These are phyloP conservation scores for Colletes gigas DNA, from an alignment of 1,140 invertebrate species.

Conservation along the genomic window DNA sequence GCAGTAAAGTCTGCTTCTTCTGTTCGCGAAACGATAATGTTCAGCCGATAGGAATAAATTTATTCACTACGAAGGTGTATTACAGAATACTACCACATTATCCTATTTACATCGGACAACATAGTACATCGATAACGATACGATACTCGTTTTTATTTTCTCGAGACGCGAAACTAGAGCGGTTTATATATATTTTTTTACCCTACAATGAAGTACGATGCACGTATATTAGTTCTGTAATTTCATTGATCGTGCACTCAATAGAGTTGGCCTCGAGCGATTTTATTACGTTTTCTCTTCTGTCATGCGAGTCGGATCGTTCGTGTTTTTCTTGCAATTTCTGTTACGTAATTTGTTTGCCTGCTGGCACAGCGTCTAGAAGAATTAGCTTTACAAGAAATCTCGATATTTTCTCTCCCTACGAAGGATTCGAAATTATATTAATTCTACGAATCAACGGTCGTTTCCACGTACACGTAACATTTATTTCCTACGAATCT, in stretches of 20 bases:
- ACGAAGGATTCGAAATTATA: neutral
- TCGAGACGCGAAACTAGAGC: constrained; percentile 19
- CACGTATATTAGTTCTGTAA: constrained; percentile 32
- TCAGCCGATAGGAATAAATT: neutral
- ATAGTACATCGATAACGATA: neutral
- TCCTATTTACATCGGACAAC: constrained; percentile 14
- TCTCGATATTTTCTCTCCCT: neutral
- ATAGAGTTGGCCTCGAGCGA: constrained; percentile 28
- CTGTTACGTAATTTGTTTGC: constrained; percentile 35
- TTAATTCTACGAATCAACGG: too few relatives aligned
- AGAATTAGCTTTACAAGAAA: neutral
- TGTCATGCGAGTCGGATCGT: constrained; percentile 5
- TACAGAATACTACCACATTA: constrained; percentile 11
- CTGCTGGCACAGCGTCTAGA: neutral
- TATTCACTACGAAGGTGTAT: neutral
- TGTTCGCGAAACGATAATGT: neutral
- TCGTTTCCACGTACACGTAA: too few relatives aligned
- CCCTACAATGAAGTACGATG: neutral
- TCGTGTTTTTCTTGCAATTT: constrained; percentile 37
- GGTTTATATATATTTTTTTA: constrained; percentile 3
- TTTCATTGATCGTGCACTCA: constrained; percentile 43
- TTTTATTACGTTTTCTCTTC: constrained; percentile 34
- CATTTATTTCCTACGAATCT: too few relatives aligned
- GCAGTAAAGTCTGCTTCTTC: too few relatives aligned
- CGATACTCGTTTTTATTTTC: constrained; percentile 12